phyloP scores from a whole-genome alignment of 2,797 vertebrate species.

The Aselliscus stoliczkanus region DNA sequence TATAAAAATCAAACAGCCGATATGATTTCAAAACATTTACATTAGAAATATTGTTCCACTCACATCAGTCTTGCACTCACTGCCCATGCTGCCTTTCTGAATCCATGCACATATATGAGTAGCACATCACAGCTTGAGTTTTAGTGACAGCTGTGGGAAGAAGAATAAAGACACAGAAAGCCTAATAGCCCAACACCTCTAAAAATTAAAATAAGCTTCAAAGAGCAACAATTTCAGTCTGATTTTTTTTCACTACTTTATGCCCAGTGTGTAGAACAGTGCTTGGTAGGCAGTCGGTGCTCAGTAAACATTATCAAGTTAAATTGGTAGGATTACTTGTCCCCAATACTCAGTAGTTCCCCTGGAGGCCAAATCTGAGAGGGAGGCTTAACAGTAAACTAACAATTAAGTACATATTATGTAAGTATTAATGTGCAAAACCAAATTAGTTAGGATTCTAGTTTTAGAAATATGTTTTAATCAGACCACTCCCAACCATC shows the following conservation, averaged over 20 bases:
- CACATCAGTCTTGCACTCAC: neutral
- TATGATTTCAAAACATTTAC: neutral
- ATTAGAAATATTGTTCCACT: neutral
- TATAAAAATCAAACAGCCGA: neutral
- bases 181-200: neutral
- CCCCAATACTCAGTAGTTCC: neutral
- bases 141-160: neutral
- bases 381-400: neutral
- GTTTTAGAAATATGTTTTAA: neutral
- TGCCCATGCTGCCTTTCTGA: neutral
- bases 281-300: fast-evolving
- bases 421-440: neutral
- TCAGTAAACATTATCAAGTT: neutral
- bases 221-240: neutral
- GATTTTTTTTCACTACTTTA: neutral
- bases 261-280: neutral
- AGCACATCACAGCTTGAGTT: neutral
- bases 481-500: neutral
- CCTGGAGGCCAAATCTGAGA: neutral
- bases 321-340: neutral
- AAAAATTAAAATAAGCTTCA: neutral
- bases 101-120: neutral
- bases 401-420: neutral
- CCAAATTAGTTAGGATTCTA: neutral
- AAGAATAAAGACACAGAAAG: neutral